A percentile compares a stretch with the other conserved stretches of the same genome.
These are phyloP conservation scores for Caenorhabditis sp. DNA, from an alignment of 2,888 invertebrate species.

Conservation along the genomic window DNA sequence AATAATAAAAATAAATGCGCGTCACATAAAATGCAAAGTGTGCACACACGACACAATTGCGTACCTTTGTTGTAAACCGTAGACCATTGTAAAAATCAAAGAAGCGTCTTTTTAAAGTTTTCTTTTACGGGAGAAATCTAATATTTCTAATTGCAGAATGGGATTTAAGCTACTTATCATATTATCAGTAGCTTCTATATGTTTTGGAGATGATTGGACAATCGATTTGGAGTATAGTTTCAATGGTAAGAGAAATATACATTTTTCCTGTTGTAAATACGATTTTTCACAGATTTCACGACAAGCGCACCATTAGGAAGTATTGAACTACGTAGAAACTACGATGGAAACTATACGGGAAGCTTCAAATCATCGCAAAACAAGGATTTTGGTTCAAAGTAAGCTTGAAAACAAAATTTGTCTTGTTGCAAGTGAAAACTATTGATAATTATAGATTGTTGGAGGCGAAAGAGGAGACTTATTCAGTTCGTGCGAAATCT, in stretches of 20 bases:
- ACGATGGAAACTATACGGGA: slow-evolving; percentile 63
- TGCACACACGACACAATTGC: slow-evolving; percentile 10
- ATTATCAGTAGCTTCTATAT: background rate
- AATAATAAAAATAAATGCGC: slow-evolving; percentile 8
- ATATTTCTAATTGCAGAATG: slow-evolving; percentile 18
- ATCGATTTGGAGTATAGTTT: slow-evolving; percentile 45
- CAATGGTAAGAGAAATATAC: slow-evolving; percentile 15
- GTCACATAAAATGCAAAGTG: slow-evolving; percentile 15
- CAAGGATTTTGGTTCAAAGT: slow-evolving; percentile 30
- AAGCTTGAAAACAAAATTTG: background rate
- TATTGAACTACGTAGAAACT: slow-evolving; percentile 41
- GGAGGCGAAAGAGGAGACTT: slow-evolving; percentile 13
- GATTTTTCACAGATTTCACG: slow-evolving; percentile 35
- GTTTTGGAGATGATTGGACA: slow-evolving; percentile 34
- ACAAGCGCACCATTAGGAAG: slow-evolving; percentile 43
- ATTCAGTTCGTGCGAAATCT: slow-evolving; percentile 32
- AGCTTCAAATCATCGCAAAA: slow-evolving; percentile 39
- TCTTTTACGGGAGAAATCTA: slow-evolving; percentile 10
- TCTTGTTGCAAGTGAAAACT: background rate
- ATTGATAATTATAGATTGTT: slow-evolving; percentile 18
- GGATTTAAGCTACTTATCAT: background rate
- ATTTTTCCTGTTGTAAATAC: slow-evolving; percentile 4
- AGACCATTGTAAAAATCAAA: slow-evolving; percentile 5
- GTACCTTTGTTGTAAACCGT: slow-evolving; percentile 20
- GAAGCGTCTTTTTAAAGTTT: slow-evolving; percentile 5